Evolutionary conservation across 2,113 vertebrate genomes (phyloP).

Genomic region (Scophthalmus maximus): DNA sequence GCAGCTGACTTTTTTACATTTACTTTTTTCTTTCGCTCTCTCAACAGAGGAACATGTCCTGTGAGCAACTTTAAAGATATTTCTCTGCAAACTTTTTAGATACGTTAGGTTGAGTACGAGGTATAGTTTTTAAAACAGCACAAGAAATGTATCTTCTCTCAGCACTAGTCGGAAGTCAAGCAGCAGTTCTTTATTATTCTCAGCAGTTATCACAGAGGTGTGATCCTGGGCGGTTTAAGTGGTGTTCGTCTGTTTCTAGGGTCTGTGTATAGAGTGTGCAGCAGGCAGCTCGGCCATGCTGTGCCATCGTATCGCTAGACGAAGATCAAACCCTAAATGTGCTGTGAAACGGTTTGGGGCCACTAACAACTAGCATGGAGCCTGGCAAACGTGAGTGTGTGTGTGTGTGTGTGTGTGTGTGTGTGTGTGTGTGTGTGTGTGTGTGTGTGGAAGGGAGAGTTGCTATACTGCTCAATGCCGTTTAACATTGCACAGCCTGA

Average conservation of each 20-base stretch:
- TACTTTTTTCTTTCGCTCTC: too few relatives aligned
- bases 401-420: too few relatives aligned
- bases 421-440: too few relatives aligned
- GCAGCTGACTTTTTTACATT: not conserved
- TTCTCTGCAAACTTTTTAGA: too few relatives aligned
- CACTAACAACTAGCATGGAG: conserved; percentile 36
- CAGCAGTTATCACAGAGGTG: not conserved
- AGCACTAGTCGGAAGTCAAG: not conserved
- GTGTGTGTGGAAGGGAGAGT: too few relatives aligned
- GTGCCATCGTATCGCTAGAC: conserved; percentile 52
- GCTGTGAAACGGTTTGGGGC: conserved; percentile 51
- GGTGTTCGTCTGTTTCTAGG: not conserved
- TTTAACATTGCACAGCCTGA: too few relatives aligned
- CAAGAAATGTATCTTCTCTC: not conserved
- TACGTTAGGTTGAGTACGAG: too few relatives aligned
- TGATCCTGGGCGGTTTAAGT: conserved; percentile 10
- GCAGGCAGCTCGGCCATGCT: conserved; percentile 31
- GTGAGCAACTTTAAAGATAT: too few relatives aligned
- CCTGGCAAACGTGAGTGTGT: not conserved
- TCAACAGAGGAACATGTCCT: too few relatives aligned
- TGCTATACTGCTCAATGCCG: too few relatives aligned
- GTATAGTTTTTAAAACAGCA: too few relatives aligned
- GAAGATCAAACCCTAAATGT: conserved; percentile 57
- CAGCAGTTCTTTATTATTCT: conserved; percentile 2
- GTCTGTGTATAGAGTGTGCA: conserved; percentile 4